These are phyloP conservation scores for Dasypus novemcinctus DNA, from an alignment of 2,113 vertebrate genomes.

Conservation along the genomic window DNA sequence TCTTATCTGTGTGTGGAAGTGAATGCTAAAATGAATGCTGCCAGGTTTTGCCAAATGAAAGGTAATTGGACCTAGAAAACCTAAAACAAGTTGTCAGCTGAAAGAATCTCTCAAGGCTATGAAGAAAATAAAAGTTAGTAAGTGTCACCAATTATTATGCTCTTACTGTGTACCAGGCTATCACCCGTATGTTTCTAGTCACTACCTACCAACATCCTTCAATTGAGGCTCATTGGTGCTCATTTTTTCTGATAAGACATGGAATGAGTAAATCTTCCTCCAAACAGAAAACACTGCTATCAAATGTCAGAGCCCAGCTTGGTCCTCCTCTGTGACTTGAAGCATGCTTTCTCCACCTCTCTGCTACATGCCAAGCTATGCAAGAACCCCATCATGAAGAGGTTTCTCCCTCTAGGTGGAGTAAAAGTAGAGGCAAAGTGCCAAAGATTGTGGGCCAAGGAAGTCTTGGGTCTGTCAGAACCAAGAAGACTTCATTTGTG, in stretches of 20 bases:
- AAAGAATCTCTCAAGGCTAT: not conserved
- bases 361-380: not conserved
- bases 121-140: not conserved
- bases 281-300: not conserved
- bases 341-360: not conserved
- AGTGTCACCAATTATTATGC: not conserved
- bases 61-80: not conserved
- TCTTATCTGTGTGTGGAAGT: conserved; percentile 14
- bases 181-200: not conserved
- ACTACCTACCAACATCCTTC: not conserved
- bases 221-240: not conserved
- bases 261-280: not conserved
- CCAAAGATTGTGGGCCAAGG: not conserved
- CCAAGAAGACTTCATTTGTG: not conserved
- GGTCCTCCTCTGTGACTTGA: not conserved
- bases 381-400: not conserved
- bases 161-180: not conserved
- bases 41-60: not conserved
- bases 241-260: not conserved
- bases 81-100: not conserved
- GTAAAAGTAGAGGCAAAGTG: not conserved
- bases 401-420: too few relatives aligned
- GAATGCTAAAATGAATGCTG: not conserved
- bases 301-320: not conserved
- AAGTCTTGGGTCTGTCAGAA: not conserved